Evolutionary conservation across 2,113 vertebrate genomes (phyloP).

Genomic region (Scopus umbretta): DNA sequence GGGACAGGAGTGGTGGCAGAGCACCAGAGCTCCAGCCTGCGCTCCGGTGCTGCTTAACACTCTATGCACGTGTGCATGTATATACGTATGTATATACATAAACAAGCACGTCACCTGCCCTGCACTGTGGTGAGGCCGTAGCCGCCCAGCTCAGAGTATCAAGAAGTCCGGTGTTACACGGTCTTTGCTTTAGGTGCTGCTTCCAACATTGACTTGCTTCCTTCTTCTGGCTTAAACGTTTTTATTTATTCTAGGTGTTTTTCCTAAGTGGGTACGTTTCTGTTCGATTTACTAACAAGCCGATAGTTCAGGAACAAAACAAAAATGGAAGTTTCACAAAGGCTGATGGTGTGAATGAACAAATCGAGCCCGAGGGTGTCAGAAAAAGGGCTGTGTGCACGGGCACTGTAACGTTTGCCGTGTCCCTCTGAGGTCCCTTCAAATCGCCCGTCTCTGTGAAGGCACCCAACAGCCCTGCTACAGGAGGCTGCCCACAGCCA

Average conservation of each 20-base stretch:
- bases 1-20: not conserved
- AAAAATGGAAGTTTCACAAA: not conserved
- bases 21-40: not conserved
- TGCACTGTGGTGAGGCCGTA: not conserved
- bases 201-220: not conserved
- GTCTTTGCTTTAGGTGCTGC: not conserved
- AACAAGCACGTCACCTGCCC: not conserved
- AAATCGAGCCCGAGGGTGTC: not conserved
- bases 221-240: not conserved
- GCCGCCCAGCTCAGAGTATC: not conserved
- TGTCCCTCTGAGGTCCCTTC: not conserved
- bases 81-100: no score
- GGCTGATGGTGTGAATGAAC: not conserved
- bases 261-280: not conserved
- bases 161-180: fast-evolving
- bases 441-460: not conserved
- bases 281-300: not conserved
- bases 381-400: not conserved
- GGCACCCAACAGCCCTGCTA: not conserved
- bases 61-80: no score
- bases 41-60: not conserved
- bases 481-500: not conserved
- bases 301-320: not conserved
- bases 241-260: not conserved
- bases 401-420: not conserved